Conservation (phyloP, 2,113 vertebrate genomes). For the Odobenus rosmarus region DNA sequence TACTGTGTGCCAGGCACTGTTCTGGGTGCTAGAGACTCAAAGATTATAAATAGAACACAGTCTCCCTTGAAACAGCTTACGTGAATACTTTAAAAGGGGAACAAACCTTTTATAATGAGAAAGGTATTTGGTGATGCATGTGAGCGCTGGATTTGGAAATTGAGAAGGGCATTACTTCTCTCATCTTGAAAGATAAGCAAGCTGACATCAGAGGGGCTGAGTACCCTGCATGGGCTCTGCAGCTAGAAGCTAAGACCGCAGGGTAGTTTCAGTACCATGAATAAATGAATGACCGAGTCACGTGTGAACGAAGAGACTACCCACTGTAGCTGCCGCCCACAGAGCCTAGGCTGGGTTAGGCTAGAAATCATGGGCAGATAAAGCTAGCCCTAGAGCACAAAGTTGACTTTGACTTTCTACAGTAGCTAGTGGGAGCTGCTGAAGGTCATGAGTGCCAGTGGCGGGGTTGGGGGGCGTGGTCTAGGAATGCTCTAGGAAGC, state of each 20-base stretch:
- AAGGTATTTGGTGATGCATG: background rate
- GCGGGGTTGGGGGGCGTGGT: background rate
- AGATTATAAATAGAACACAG: background rate
- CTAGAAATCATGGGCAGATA: too few species aligned
- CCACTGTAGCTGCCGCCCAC: too few species aligned
- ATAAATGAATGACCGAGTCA: background rate
- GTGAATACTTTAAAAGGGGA: background rate
- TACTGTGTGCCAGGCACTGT: background rate
- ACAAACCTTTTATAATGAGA: background rate
- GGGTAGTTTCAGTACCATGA: background rate
- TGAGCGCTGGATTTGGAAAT: background rate
- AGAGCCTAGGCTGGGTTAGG: background rate
- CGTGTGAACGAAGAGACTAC: rapidly evolving
- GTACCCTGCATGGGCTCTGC: background rate
- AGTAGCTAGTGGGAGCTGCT: background rate
- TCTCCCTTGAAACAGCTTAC: background rate
- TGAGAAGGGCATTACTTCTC: background rate
- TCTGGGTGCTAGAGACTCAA: background rate
- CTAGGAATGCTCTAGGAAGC: background rate
- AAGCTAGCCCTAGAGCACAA: too few species aligned
- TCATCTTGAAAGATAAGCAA: background rate
- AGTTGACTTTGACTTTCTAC: background rate
- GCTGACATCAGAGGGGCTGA: background rate
- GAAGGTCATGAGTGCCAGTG: background rate
- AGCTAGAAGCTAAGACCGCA: background rate